Percentiles rank a stretch among this genome's conserved stretches.
Evolutionary conservation across 2,888 invertebrate genomes (phyloP).

Genomic region (Cyrtodaria siliqua): DNA sequence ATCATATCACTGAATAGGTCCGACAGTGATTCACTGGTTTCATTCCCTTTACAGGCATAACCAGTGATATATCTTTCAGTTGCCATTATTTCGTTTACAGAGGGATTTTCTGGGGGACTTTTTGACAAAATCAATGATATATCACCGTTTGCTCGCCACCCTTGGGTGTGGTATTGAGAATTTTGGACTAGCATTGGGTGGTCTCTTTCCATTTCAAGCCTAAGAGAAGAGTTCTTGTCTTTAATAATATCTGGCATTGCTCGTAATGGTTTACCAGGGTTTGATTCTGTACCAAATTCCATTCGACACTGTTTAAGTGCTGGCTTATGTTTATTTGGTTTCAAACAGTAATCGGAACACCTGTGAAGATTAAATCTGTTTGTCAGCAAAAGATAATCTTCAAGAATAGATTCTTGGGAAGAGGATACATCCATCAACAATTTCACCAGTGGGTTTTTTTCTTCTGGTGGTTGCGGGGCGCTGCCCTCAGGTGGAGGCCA

Average conservation of each 20-base stretch:
- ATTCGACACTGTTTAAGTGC: no score
- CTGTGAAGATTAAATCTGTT: no score
- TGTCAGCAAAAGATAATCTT: conserved; percentile 53
- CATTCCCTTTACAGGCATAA: conserved; percentile 31
- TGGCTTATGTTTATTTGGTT: no score
- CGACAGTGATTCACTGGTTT: conserved; percentile 52
- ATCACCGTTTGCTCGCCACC: no score
- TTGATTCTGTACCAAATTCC: no score
- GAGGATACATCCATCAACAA: conserved; percentile 63
- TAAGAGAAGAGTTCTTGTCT: conserved; percentile 59
- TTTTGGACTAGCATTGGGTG: conserved; percentile 67
- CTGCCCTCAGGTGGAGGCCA: conserved; percentile 72
- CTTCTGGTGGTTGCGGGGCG: conserved; percentile 55
- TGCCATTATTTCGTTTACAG: conserved; percentile 43
- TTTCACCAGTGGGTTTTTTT: conserved; percentile 61
- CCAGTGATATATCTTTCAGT: conserved; percentile 58
- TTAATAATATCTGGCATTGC: conserved; percentile 34
- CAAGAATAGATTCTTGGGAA: conserved; percentile 54
- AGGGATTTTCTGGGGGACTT: conserved; percentile 65
- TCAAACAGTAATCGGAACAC: no score
- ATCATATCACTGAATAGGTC: conserved; percentile 58
- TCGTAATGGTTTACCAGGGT: no score
- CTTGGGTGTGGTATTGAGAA: conserved; percentile 66
- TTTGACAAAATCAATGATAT: conserved; percentile 67
- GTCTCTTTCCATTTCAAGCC: conserved; percentile 68